Conservation (phyloP, 2,113 vertebrate species). For the Shinisaurus crocodilurus region DNA sequence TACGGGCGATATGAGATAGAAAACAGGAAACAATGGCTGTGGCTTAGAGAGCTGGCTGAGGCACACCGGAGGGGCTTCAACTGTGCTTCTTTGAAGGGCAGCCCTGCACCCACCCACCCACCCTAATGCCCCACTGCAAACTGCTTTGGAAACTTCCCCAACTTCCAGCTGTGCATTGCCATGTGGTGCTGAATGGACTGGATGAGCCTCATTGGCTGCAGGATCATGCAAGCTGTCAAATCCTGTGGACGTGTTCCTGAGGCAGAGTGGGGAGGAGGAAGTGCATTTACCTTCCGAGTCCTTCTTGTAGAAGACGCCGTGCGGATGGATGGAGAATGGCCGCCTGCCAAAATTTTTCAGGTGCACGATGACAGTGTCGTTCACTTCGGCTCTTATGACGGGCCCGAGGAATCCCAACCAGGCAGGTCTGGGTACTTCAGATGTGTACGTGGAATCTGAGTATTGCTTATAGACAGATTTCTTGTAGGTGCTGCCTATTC, state of each 20-base stretch:
- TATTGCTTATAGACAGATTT: constrained; percentile 91
- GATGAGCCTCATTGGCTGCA: background rate
- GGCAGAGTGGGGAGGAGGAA: background rate
- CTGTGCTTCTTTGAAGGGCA: background rate
- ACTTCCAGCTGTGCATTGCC: background rate
- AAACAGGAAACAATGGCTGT: too few relatives aligned
- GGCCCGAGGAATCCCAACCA: constrained; percentile 92
- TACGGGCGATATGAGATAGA: too few relatives aligned
- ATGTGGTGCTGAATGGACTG: too few relatives aligned
- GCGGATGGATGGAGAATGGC: constrained; percentile 82
- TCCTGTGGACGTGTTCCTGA: background rate
- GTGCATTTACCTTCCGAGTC: constrained; percentile 79
- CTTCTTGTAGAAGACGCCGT: constrained; percentile 81
- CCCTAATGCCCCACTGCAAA: too few relatives aligned
- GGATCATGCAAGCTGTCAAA: background rate
- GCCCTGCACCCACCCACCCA: too few relatives aligned
- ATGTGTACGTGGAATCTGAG: constrained; percentile 79
- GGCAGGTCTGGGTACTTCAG: constrained; percentile 79
- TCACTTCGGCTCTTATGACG: constrained; percentile 85
- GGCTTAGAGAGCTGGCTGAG: too few relatives aligned
- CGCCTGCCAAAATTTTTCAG: constrained; percentile 86
- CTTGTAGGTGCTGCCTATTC: constrained; percentile 83
- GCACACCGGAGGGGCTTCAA: background rate
- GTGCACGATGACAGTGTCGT: constrained; percentile 84
- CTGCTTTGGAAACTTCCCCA: background rate